A percentile compares a stretch with the other conserved stretches of the same genome.
Conservation (phyloP, 2,113 vertebrate species). For the Dryoscopus gambensis region DNA sequence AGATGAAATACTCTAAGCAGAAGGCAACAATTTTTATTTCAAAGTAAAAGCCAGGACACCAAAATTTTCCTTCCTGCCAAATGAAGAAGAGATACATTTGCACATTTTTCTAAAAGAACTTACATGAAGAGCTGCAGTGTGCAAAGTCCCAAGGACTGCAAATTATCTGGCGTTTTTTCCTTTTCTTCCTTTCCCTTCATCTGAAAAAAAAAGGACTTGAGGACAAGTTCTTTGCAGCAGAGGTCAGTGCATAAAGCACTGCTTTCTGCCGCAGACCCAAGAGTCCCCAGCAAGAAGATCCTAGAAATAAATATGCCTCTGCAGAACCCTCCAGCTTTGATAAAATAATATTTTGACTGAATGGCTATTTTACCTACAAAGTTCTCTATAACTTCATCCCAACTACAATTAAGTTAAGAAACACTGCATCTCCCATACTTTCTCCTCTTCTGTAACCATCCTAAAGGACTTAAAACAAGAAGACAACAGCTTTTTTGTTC, state of each 20-base stretch:
- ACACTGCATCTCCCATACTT: neutral
- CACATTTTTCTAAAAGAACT: neutral
- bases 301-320: neutral
- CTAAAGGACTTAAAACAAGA: neutral
- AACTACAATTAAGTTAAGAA: constrained; percentile 21
- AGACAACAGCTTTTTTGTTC: neutral
- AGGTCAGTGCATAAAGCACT: neutral
- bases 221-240: neutral
- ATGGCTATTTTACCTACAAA: constrained; percentile 7
- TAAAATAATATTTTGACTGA: constrained; percentile 11
- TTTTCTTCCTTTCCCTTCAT: neutral
- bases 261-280: neutral
- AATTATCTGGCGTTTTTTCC: neutral
- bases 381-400: neutral
- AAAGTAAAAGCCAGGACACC: neutral
- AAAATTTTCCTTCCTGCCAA: neutral
- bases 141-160: neutral
- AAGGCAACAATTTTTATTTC: neutral
- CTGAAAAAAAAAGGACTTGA: neutral
- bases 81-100: neutral
- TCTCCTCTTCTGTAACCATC: neutral
- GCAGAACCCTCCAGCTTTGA: constrained; percentile 16
- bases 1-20: neutral
- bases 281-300: neutral
- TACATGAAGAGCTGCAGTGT: neutral